Evolutionary conservation across 2,888 invertebrate species (phyloP), one percentile per base, ranked within the genome.

Genomic region (Capitulum mitella): DNA sequence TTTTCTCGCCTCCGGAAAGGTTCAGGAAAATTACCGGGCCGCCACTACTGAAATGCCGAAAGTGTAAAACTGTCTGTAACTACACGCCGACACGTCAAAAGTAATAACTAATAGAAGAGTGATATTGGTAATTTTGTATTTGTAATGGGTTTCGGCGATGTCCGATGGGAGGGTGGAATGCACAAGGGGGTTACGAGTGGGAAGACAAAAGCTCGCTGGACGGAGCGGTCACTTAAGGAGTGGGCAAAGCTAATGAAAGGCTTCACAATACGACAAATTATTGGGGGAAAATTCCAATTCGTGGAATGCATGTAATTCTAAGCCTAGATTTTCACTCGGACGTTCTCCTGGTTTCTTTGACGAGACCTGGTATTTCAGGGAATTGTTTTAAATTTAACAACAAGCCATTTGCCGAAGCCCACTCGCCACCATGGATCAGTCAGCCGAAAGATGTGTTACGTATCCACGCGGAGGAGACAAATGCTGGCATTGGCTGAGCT

Each of bases 101-200:
- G 76, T 43, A 46, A 48, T 48, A 76, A 48, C 76, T 76, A 76
- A 76, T 76, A 76, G 46, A 76, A 76, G 76, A 76, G 76, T 48
- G 76, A 76, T 76, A 76, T 76, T 76, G 76, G 76, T 48, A 76
- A 76, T 76, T 76, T 76, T 43, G 76, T 76, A 76, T 76, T 76
- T 76, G 76, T 76, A 76, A 76, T 76, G 46, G 76, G 46, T 19
- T 29, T 10, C 76, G 10, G 76, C 29, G 70, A 29, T 26, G 70
- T 19, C 8, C 37, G 26, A 70, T 40, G 40, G 40, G 37, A 26
- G 26, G 37, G 19, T 19, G 64, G 64, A 64, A 70, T 40, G 70
- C 37, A 70, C 22, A 12, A 10, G 29, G 70, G 34, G 40, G 10
- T 70, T 8, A 26, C 40, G 19, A 40, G 70, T 37, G 70, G 37